Evolutionary conservation across 2,888 invertebrate species (phyloP), one percentile per base, ranked within the genome.

Genomic region (Laspeyria flexula): DNA sequence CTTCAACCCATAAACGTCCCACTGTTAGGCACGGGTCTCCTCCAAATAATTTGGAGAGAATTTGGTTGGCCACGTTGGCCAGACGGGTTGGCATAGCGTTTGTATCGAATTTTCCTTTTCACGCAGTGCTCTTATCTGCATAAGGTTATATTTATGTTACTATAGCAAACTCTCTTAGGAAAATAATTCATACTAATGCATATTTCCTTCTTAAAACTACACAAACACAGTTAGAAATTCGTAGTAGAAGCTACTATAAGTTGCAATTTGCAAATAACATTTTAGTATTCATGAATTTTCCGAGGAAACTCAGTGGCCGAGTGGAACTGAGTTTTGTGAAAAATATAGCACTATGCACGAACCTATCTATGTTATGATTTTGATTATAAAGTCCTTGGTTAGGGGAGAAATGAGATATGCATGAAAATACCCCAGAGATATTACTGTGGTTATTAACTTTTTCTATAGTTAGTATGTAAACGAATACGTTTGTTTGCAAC

Each of bases 181-280:
- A 33, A 15, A 33, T 33, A 33, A 15, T 33, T 33, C 9, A 33
- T 7, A 15, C 1, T 33, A 15, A 30, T 25, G 7, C 25, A 7
- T 25, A 25, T 25, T 25, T 25, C 7, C 25, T 25, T 31, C 12
- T 31, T 10, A 31, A 31, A 31, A 31, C 6, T 30, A 11, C 30
- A 31, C 34, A 18, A 34, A 34, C 16, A 34, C n/a, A 35, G 23
- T 23, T 23, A 42, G 16, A 13, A 41, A 15, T 23, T 15, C 10
- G 34, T 27, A 39, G 40, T 35, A 11, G 29, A 25, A 43, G 45
- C 42, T 62, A 40, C 30, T 52, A 48, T 60, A 48, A 52, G 43
- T 43, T 47, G 41, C 44, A 57, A 51, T 62, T 48, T 52, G 44
- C 42, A 45, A 62, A 62, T 60, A 44, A 40, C 13, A 39, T 47